phyloP scores from a whole-genome alignment of 2,113 vertebrate genomes.

The Carassius carassius region DNA sequence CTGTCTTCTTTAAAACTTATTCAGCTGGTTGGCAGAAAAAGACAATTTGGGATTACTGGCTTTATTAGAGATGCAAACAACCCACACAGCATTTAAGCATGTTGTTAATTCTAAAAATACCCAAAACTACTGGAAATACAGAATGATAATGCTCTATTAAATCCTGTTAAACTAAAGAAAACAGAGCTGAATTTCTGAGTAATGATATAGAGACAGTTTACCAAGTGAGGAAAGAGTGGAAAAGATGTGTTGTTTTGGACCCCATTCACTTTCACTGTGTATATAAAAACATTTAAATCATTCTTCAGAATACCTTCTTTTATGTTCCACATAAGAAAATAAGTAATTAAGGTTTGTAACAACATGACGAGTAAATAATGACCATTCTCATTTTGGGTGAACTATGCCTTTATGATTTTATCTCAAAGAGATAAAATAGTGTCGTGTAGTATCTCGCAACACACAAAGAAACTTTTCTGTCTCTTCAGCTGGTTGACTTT shows the following conservation, averaged over 20 bases:
- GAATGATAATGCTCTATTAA: not conserved
- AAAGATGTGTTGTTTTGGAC: not conserved
- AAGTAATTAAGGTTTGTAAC: not conserved
- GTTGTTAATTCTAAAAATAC: not conserved
- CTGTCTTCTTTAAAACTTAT: not conserved
- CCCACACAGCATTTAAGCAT: not conserved
- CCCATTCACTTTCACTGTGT: not conserved
- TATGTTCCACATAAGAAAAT: not conserved
- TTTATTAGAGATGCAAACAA: not conserved
- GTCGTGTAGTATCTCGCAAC: not conserved
- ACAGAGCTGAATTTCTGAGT: not conserved
- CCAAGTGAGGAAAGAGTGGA: not conserved
- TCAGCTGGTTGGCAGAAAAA: not conserved
- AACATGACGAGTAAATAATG: not conserved
- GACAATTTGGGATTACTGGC: not conserved
- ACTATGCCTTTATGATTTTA: not conserved
- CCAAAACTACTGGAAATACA: not conserved
- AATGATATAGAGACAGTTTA: not conserved
- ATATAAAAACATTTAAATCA: not conserved
- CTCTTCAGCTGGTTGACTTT: not conserved
- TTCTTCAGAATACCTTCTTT: not conserved
- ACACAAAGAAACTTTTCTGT: not conserved
- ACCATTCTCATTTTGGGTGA: not conserved
- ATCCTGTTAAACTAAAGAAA: not conserved
- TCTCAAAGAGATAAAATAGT: not conserved